phyloP scores from a whole-genome alignment of 2,888 invertebrate species.

The Caenorhabditis sinica region DNA sequence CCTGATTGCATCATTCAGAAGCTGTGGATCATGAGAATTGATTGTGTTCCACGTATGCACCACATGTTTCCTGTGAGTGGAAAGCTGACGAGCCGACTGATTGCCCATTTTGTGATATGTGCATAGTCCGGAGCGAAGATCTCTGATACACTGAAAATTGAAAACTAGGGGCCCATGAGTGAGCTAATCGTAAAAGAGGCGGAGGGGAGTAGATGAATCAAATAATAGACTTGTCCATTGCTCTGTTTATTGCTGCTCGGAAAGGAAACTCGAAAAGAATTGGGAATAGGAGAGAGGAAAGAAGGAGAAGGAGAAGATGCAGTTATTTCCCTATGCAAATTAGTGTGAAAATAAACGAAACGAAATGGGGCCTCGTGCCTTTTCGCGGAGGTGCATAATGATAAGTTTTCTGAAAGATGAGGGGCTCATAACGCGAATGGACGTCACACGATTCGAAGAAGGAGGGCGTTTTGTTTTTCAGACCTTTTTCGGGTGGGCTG shows the following conservation, averaged over 20 bases:
- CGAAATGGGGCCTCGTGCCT: conserved; percentile 25
- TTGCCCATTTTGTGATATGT: conserved; percentile 69
- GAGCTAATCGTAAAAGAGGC: conserved; percentile 37
- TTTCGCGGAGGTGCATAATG: conserved; percentile 42
- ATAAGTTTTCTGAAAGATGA: conserved; percentile 32
- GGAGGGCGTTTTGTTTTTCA: conserved; percentile 13
- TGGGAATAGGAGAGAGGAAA: not conserved
- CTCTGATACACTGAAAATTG: conserved; percentile 44
- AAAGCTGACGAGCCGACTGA: conserved; percentile 68
- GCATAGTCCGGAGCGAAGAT: conserved; percentile 37
- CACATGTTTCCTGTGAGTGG: conserved; percentile 69
- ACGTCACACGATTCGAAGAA: conserved; percentile 10
- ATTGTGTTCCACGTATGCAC: conserved; percentile 75
- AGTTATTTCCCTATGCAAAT: conserved; percentile 58
- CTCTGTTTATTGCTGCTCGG: conserved; percentile 23
- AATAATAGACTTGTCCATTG: conserved; percentile 12
- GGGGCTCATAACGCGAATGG: conserved; percentile 7
- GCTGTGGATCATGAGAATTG: conserved; percentile 69
- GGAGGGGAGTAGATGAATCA: conserved; percentile 13
- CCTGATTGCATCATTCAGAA: conserved; percentile 73
- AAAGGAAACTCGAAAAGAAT: conserved; percentile 24
- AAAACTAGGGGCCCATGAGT: conserved; percentile 20
- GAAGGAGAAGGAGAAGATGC: conserved; percentile 8
- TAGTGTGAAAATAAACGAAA: conserved; percentile 43
- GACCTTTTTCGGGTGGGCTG: not conserved